Evolutionary conservation across 2,888 invertebrate genomes (phyloP), one percentile per base, ranked within the genome.

Genomic region (Amblyjoppa fuscipennis): DNA sequence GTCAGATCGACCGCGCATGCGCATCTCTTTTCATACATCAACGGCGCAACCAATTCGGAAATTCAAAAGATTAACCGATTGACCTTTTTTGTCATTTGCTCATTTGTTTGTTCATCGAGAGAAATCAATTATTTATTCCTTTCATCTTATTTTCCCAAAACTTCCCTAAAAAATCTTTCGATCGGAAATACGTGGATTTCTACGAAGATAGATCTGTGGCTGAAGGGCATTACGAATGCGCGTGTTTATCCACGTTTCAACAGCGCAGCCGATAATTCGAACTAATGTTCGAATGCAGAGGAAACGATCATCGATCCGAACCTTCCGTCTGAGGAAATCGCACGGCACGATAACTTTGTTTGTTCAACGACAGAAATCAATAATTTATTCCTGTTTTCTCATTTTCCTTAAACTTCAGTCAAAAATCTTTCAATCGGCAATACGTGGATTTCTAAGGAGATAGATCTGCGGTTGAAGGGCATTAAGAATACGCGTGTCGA

Each of bases 261-360:
- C 56, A 31, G 28, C 13, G 61, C 61, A 61, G 31, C 61, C 75
- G n/a, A 66, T 75, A 66, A 75, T 75, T 75, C 64, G 49, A 61
- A 61, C 61, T 20, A 20, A 34, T 45, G 20, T 20, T 20, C 20
- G 20, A 20, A 20, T 20, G 20, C 25, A 41, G 28, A 49, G n/a
- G 20, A 34, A 66, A 76, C 71, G 56, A 69, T 61, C 25, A 56
- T n/a, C 11, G 45, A 66, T 41, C 41, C 61, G 34, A 56, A 38
- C 73, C 41, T 84, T 84, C 84, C 84, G 84, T 84, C 80, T 73
- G 80, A 85, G 71, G 80, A 82, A 83, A 85, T 80, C 80, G 79
- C 68, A 61, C 53, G 51, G 59, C 79, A 75, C 71, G 68, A 75
- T 82, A 78, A 74, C 49, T 20, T 20, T 20, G 20, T 20, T 20